These are phyloP conservation scores for Tylochromis polylepis DNA, from an alignment of 2,113 vertebrate species.

Conservation along the genomic window DNA sequence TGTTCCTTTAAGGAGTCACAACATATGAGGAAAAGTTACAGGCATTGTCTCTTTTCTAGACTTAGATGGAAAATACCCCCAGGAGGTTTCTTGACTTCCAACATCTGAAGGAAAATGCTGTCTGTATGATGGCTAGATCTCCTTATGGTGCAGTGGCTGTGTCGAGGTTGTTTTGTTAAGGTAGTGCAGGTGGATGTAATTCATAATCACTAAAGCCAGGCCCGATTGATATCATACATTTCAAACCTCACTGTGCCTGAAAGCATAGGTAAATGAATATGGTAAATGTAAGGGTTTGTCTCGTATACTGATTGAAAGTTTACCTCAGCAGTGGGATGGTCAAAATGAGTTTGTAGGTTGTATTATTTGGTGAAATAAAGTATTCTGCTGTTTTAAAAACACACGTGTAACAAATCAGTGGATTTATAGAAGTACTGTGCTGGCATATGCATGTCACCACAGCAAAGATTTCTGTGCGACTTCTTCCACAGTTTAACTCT, in stretches of 20 bases:
- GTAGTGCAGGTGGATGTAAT: not conserved
- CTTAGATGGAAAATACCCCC: constrained; percentile 14
- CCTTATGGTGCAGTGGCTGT: not conserved
- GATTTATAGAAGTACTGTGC: not conserved
- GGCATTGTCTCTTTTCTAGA: constrained; percentile 11
- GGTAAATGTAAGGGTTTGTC: not conserved
- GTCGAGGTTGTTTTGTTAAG: not conserved
- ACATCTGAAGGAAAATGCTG: not conserved
- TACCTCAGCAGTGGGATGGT: not conserved
- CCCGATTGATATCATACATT: not conserved
- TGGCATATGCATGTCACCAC: not conserved
- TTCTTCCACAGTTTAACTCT: not conserved
- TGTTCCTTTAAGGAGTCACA: constrained; percentile 39
- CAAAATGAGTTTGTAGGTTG: not conserved
- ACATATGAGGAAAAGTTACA: constrained; percentile 39
- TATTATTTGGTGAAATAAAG: not conserved
- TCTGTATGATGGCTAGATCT: not conserved
- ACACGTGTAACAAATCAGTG: not conserved
- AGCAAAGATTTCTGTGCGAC: not conserved
- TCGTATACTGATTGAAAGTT: not conserved
- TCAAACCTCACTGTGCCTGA: not conserved
- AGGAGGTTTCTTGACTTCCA: not conserved
- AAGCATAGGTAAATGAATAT: not conserved
- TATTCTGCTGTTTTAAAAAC: not conserved
- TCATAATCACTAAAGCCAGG: not conserved